Evolutionary conservation across 53 echinoderm and acorn worm species (phyloP), one percentile per base, ranked within the genome.

Genomic region (Crossaster papposus): DNA sequence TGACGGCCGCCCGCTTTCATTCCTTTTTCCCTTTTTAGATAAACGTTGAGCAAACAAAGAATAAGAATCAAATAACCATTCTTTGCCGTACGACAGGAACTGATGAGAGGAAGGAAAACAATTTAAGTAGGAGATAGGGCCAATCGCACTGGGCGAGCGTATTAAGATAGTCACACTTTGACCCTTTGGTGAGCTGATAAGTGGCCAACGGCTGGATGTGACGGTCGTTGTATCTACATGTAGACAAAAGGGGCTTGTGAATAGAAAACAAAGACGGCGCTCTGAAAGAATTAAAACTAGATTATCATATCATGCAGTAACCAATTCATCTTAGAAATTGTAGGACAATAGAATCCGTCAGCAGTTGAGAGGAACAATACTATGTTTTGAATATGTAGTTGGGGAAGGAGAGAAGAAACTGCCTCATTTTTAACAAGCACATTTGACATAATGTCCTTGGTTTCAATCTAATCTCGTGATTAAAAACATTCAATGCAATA

Each of bases 61-160:
- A 90, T 84, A 91, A 84, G 91, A 91, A 91, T 91, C 91, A 91
- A 91, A 91, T 91, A 91, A 84, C 91, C 70, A 65, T 65, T 91
- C 78, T 83, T 87, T 87, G 77, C 77, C 24, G 35, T 55, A 58
- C 62, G 76, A 87, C 87, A 87, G 87, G 87, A 87, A 77, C 87
- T 62, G 76, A 58, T 77, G 87, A 87, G 87, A 87, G 87, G 87
- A 87, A 87, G 77, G 76, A 87, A 53, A 87, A 87, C 87, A 87
- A 87, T 87, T 87, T 63, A 77, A 87, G 87, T 87, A 87, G 75
- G 87, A 87, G 77, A 87, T 64, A 77, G 87, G 76, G 77, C 54
- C 87, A 75, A 87, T 76, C 77, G 76, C 75, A 62, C 75, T 77
- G 36, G 58, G 87, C 76, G 36, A 62, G 30, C 75, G 37, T 87